A percentile compares a stretch with the other conserved stretches of the same genome.
These are phyloP conservation scores for Chaetodon auriga DNA, from an alignment of 2,113 vertebrate genomes.

Conservation along the genomic window DNA sequence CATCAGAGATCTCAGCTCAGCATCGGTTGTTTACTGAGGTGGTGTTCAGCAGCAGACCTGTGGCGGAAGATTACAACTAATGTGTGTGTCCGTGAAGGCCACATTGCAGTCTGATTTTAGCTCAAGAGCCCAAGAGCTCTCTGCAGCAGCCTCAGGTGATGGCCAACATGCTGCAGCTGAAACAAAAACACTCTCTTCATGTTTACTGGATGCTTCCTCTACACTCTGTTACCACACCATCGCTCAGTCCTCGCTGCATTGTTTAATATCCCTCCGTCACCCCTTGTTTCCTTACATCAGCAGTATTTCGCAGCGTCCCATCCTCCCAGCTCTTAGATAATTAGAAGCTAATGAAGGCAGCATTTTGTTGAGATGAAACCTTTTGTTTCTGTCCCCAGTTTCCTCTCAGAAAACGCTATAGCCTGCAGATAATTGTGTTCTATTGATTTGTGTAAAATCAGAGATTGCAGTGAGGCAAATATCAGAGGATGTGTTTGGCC, in stretches of 20 bases:
- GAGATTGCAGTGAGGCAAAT: background rate
- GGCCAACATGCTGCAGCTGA: background rate
- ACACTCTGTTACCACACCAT: background rate
- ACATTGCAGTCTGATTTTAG: background rate
- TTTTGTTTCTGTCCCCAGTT: background rate
- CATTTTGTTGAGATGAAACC: background rate
- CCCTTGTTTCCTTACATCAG: background rate
- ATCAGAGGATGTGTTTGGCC: background rate
- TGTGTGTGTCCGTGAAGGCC: background rate
- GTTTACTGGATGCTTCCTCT: constrained; percentile 20
- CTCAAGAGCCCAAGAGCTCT: background rate
- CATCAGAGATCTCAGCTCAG: constrained; percentile 12
- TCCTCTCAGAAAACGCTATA: background rate
- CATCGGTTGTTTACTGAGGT: background rate
- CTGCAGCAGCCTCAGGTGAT: background rate
- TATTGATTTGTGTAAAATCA: background rate
- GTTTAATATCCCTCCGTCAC: background rate
- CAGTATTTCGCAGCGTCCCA: background rate
- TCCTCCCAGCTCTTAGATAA: background rate
- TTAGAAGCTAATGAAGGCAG: background rate
- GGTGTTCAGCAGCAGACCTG: constrained; percentile 41
- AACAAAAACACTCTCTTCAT: constrained; percentile 5
- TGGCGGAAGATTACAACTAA: constrained; percentile 8
- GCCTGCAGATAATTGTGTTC: background rate
- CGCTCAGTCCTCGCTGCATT: background rate